Base-by-base conservation (phyloP, 2,113 vertebrate genomes). In the Peucedramus taeniatus region DNA sequence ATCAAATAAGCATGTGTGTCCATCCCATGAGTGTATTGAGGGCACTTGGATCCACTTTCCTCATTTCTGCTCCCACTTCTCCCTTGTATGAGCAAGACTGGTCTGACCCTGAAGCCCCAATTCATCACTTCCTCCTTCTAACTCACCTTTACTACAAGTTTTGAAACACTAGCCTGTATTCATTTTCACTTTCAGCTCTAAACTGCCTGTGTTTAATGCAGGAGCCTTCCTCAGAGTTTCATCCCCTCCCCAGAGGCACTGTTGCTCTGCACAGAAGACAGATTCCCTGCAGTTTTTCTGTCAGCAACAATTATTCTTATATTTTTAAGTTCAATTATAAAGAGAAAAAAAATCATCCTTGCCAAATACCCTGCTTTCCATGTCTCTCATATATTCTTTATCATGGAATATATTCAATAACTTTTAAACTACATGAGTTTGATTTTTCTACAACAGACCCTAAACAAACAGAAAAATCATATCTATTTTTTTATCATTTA, bases 241-340 rank as follows among this genome's bases (percentile, higher is more conserved):
- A 31, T 31, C 10, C 17, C 7, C 4, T 53, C n/a, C 20, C n/a
- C 2, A 1, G 2, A 33, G 23, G 20, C 1, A 2, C 31, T 54
- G 16, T 15, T 76, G 22, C 10, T 79, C 30, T 71, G 45, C 53
- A 80, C 1, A 49, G 47, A 12, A 79, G 27, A 83, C 14, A 57
- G 40, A 12, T 88, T 69, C 54, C 40, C 49, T 65, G 59, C 15
- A 77, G 45, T 37, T 69, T 45, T 83, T 19, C 35, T 45, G n/a
- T 56, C 61, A 93, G 44, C 11, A 79, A 60, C 9, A 66, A 64
- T 53, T 57, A 60, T 4, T 11, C 9, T 90, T 49, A 14, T 60
- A 44, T 57, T 83, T 59, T 85, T 40, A 72, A 82, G 19, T 30
- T 75, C 59, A 84, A 14, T n/a, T 47, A 39, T 5, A 27, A 42